Evolutionary conservation across 2,888 invertebrate genomes (phyloP), one percentile per base, ranked within the genome.

Genomic region (Hirtodrosophila duncani): DNA sequence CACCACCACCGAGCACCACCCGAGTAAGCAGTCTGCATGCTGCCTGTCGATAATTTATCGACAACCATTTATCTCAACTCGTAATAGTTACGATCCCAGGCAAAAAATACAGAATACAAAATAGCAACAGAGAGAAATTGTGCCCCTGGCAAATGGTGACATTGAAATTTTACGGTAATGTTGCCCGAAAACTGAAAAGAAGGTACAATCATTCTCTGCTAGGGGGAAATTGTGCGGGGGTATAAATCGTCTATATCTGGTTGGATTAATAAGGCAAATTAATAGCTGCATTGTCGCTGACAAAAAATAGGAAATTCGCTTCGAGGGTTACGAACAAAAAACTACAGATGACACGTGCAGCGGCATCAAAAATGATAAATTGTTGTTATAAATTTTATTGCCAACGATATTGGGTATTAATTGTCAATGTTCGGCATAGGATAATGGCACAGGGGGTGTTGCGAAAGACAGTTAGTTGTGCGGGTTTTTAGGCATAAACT

Each of bases 11-110:
- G 43, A 30, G 45, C 36, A 30, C 34, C 30, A 56, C 42, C 18
- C 23, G 52, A 36, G 52, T 36, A 20, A 16, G 38, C 51, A 43
- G 52, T 48, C 60, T 51, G 51, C 41, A 38, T 55, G 49, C 63
- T 48, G 77, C 64, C 81, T 67, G 52, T 66, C 78, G 64, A 77
- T 83, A 83, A 83, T 84, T 83, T 83, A 83, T 83, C 68, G 83
- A 81, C 84, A 74, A 62, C 78, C 46, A 84, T 83, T 83, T 84
- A 82, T 84, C 81, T 83, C n/a, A n/a, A n/a, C n/a, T n/a, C 62
- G 79, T 64, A 81, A 74, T 74, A 74, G 72, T 78, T 69, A 55
- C 60, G 60, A 68, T 29, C 46, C 63, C 39, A 37, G 57, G 38
- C 56, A 52, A 8, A 33, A 6, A 29, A 62, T 41, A 24, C 37